phyloP scores from a whole-genome alignment of 2,797 vertebrate genomes.

The Tapera naevia region DNA sequence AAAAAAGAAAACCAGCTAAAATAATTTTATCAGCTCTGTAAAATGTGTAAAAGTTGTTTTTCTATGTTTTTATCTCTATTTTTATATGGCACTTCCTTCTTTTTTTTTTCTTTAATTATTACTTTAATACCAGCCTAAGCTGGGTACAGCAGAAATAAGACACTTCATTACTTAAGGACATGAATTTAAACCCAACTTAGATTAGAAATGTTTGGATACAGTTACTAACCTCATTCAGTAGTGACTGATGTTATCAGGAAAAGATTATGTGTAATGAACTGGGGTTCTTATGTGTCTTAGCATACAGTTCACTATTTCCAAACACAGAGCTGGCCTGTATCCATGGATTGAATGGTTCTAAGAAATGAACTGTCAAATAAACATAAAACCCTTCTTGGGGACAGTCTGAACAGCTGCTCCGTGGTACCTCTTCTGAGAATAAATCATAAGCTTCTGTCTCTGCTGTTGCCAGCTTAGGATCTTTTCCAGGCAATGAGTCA shows the following conservation, averaged over 20 bases:
- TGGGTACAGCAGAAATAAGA: background rate
- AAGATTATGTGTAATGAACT: background rate
- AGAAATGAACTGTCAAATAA: background rate
- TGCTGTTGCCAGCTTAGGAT: background rate
- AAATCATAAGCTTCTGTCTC: background rate
- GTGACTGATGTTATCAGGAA: background rate
- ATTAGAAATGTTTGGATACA: background rate
- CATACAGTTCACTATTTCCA: background rate
- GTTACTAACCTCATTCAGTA: background rate
- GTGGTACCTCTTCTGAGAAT: background rate
- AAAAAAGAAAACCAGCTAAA: background rate
- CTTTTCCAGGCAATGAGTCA: background rate
- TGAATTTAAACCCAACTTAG: background rate
- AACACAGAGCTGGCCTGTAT: background rate
- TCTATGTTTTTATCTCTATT: background rate
- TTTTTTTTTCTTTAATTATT: background rate
- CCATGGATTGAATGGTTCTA: background rate
- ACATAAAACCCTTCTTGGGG: background rate
- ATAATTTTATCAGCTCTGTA: background rate
- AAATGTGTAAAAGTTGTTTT: background rate
- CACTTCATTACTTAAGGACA: background rate
- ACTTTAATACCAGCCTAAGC: background rate
- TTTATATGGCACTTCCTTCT: background rate
- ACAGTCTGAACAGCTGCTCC: background rate
- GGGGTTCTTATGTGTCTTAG: background rate